Evolutionary conservation across 1,140 invertebrate genomes (phyloP).

Genomic region (Drosophila malerkotliana): DNA sequence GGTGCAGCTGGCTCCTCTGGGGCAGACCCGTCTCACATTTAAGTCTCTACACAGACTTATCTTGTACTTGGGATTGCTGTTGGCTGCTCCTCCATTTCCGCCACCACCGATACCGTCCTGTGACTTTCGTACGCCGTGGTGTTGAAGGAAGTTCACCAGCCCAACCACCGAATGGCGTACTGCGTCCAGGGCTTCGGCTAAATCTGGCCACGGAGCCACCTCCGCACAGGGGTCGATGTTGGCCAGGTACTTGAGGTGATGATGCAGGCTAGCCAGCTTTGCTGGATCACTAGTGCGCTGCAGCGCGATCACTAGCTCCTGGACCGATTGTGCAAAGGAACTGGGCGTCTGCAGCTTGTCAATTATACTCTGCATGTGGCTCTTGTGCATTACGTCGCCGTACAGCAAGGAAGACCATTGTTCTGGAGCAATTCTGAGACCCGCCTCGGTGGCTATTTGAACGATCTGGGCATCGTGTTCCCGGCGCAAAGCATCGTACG

Average conservation of each 20-base stretch:
- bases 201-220: constrained; percentile 87
- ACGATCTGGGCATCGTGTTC: constrained; percentile 99
- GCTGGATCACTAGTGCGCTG: constrained; percentile 96
- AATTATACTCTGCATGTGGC: constrained; percentile 99
- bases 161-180: constrained; percentile 93
- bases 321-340: constrained; percentile 94
- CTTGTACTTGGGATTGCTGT: constrained; percentile 93
- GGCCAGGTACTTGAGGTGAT: constrained; percentile 93
- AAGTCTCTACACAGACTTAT: constrained; percentile 96
- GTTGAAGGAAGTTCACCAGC: constrained; percentile 93
- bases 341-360: constrained; percentile 96
- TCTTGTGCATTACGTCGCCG: constrained; percentile 97
- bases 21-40: constrained; percentile 90
- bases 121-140: constrained; percentile 88
- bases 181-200: constrained; percentile 91
- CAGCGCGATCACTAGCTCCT: constrained; percentile 95
- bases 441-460: constrained; percentile 98
- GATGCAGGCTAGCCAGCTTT: constrained; percentile 90
- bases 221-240: constrained; percentile 92
- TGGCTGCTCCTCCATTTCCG: constrained; percentile 80
- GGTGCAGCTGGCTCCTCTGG: constrained; percentile 93
- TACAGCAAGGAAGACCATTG: constrained; percentile 99
- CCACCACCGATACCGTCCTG: constrained; percentile 86
- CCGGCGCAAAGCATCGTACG: constrained; percentile 95
- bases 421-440: constrained; percentile 97